Evolutionary conservation across 2,888 invertebrate species (phyloP).

Genomic region (Plagiodera versicolora): DNA sequence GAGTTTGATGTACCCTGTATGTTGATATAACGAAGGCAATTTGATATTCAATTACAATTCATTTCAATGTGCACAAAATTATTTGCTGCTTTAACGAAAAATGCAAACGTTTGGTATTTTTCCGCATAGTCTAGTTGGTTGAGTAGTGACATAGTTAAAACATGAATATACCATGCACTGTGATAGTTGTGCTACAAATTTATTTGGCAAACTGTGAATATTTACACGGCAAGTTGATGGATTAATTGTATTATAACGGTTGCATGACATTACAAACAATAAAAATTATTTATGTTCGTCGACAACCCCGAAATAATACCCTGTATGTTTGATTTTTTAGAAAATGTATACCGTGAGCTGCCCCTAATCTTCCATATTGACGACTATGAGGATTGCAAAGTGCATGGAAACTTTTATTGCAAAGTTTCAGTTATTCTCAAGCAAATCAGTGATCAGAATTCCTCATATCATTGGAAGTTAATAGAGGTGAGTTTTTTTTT

Average conservation of each 20-base stretch:
- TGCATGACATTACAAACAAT: too few species aligned
- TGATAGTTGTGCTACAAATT: constrained; percentile 9
- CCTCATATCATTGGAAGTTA: constrained; percentile 32
- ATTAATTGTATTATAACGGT: too few species aligned
- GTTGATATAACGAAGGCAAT: too few species aligned
- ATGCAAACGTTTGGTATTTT: background rate
- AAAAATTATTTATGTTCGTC: too few species aligned
- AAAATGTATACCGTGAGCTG: constrained; percentile 19
- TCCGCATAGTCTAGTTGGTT: constrained; percentile 5
- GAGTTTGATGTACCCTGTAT: too few species aligned
- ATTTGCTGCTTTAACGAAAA: background rate
- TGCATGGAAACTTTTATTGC: constrained; percentile 30
- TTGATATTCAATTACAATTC: background rate
- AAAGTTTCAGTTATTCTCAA: constrained; percentile 27
- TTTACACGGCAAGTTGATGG: background rate
- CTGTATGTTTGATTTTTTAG: too few species aligned
- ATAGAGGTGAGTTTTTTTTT: constrained; percentile 17
- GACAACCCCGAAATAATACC: too few species aligned
- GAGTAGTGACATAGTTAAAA: constrained; percentile 16
- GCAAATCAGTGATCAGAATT: constrained; percentile 22
- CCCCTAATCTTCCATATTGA: constrained; percentile 38
- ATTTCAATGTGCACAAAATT: background rate
- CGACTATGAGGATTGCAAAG: constrained; percentile 30
- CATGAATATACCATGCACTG: constrained; percentile 16
- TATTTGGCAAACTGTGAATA: background rate